These are phyloP conservation scores for Patella ulyssiponensis DNA, from an alignment of 2,888 invertebrate species.

Conservation along the genomic window DNA sequence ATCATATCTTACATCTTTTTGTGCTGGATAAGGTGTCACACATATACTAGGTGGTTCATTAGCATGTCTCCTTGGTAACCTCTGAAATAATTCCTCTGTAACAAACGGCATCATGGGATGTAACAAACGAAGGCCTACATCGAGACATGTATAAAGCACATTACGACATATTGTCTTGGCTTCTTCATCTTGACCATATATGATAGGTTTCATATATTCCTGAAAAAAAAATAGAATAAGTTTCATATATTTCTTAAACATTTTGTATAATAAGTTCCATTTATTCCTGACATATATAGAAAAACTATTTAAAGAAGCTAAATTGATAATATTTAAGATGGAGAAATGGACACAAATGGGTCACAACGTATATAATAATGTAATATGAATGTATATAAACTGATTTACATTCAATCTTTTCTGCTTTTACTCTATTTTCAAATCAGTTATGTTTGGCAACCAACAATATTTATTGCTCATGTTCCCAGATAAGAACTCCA, in stretches of 20 bases:
- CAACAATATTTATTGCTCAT: too few relatives aligned
- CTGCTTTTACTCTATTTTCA: too few relatives aligned
- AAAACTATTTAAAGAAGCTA: too few relatives aligned
- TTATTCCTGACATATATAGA: neutral
- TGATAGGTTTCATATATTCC: slow-evolving; percentile 90
- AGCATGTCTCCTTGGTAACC: slow-evolving; percentile 79
- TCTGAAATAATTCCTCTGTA: slow-evolving; percentile 94
- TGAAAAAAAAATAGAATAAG: slow-evolving; percentile 30
- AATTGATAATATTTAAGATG: too few relatives aligned
- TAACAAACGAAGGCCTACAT: slow-evolving; percentile 87
- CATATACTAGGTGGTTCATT: slow-evolving; percentile 84
- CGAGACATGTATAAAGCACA: slow-evolving; percentile 86
- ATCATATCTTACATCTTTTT: slow-evolving; percentile 65
- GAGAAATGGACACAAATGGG: too few relatives aligned
- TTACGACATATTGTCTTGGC: slow-evolving; percentile 79
- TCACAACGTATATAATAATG: too few relatives aligned
- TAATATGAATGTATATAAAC: too few relatives aligned
- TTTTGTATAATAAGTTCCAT: neutral
- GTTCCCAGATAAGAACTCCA: too few relatives aligned
- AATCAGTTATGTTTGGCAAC: too few relatives aligned
- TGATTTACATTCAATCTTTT: too few relatives aligned
- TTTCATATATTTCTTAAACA: neutral
- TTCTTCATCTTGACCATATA: slow-evolving; percentile 76
- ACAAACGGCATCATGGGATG: slow-evolving; percentile 99
- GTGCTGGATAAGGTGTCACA: slow-evolving; percentile 86